Evolutionary conservation across 2,113 vertebrate species (phyloP).

Genomic region (Gambusia holbrooki): DNA sequence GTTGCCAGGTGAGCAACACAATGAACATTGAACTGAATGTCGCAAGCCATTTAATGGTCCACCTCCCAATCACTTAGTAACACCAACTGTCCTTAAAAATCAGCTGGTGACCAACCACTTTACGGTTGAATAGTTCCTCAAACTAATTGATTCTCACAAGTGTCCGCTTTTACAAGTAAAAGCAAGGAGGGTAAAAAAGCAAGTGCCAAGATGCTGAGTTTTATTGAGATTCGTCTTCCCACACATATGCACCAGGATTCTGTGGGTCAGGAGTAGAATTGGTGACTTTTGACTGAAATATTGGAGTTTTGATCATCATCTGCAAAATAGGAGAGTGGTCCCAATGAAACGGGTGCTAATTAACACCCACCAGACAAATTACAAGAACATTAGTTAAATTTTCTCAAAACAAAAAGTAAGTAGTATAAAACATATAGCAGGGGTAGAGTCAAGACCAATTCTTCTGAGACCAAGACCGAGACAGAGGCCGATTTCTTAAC

Average conservation of each 20-base stretch:
- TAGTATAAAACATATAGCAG: no score
- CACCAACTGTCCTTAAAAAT: slow-evolving; percentile 22
- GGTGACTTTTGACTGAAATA: background rate
- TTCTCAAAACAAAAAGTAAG: no score
- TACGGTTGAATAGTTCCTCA: slow-evolving; percentile 9
- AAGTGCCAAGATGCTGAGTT: slow-evolving; percentile 20
- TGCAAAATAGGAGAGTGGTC: background rate
- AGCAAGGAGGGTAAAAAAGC: slow-evolving; percentile 49
- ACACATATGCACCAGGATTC: background rate
- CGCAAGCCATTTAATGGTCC: slow-evolving; percentile 19
- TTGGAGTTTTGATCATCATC: background rate
- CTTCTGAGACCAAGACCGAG: no score
- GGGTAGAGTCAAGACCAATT: no score
- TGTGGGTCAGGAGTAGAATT: background rate
- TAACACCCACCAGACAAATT: no score
- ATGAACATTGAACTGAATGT: slow-evolving; percentile 18
- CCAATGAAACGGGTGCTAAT: background rate
- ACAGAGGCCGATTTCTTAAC: no score
- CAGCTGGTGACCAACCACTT: slow-evolving; percentile 29
- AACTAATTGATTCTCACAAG: slow-evolving; percentile 25
- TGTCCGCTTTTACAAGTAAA: slow-evolving; percentile 36
- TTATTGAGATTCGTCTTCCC: slow-evolving; percentile 5
- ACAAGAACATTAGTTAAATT: no score
- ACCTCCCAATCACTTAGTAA: slow-evolving; percentile 37
- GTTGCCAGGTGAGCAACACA: slow-evolving; percentile 21